Evolutionary conservation across 2,888 invertebrate genomes (phyloP).

Genomic region (Cephus sareptanus): DNA sequence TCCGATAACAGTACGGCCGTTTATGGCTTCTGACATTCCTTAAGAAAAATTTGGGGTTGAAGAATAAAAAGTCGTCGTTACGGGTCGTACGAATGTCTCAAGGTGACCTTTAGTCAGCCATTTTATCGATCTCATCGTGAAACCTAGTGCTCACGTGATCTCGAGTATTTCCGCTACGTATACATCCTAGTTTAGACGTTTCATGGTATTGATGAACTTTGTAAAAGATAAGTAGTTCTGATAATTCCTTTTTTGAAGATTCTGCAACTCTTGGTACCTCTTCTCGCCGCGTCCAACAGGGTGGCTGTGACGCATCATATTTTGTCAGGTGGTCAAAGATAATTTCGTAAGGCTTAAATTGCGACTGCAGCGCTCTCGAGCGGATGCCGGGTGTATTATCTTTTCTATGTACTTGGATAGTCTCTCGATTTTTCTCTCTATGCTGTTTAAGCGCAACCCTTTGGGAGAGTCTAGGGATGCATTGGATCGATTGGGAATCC

Average conservation of each 20-base stretch:
- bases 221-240: neutral
- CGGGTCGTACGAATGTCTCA: neutral
- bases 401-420: neutral
- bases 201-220: neutral
- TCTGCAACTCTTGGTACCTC: neutral
- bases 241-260: neutral
- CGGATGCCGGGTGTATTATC: neutral
- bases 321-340: neutral
- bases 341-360: neutral
- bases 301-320: neutral
- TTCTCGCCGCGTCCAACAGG: neutral
- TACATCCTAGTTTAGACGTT: neutral
- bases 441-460: neutral
- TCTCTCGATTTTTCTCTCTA: neutral
- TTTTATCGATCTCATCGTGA: constrained; percentile 3
- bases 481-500: neutral
- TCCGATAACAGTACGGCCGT: neutral
- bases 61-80: neutral
- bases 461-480: neutral
- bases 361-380: neutral
- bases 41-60: neutral
- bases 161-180: neutral
- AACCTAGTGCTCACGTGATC: neutral
- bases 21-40: neutral
- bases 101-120: neutral